Conservation (phyloP, 2,888 invertebrate species). For the Clunio marinus region DNA sequence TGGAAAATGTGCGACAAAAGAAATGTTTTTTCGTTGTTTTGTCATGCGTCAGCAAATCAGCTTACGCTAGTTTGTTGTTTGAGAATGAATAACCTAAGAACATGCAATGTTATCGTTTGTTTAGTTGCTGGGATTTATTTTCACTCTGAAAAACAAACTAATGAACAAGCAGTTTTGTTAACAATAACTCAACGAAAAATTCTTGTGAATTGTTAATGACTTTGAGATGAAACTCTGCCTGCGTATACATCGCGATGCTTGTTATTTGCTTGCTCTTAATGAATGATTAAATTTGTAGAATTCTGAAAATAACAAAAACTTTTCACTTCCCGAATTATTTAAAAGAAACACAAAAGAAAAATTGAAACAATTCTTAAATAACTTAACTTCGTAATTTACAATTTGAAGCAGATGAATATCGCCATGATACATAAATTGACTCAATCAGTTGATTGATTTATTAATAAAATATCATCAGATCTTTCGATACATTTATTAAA, state of each 20-base stretch:
- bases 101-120: not conserved
- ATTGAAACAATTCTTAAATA: too few species aligned
- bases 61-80: not conserved
- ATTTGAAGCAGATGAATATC: not conserved
- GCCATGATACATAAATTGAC: too few species aligned
- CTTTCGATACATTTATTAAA: too few species aligned
- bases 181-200: constrained; percentile 21
- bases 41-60: not conserved
- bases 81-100: not conserved
- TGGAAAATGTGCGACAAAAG: not conserved
- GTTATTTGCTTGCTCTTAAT: not conserved
- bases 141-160: not conserved
- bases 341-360: not conserved
- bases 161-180: constrained; percentile 34
- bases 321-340: not conserved
- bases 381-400: too few species aligned
- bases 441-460: not conserved
- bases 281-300: constrained; percentile 36
- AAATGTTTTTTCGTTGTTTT: not conserved
- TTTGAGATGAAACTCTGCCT: not conserved
- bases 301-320: constrained; percentile 26
- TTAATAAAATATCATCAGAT: too few species aligned
- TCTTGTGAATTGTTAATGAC: constrained; percentile 27
- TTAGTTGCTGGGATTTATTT: not conserved
- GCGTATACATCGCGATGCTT: not conserved